Percentiles rank a stretch among this genome's conserved stretches.
Evolutionary conservation across 2,888 invertebrate genomes (phyloP).

Genomic region (Drosophila meridionalis): DNA sequence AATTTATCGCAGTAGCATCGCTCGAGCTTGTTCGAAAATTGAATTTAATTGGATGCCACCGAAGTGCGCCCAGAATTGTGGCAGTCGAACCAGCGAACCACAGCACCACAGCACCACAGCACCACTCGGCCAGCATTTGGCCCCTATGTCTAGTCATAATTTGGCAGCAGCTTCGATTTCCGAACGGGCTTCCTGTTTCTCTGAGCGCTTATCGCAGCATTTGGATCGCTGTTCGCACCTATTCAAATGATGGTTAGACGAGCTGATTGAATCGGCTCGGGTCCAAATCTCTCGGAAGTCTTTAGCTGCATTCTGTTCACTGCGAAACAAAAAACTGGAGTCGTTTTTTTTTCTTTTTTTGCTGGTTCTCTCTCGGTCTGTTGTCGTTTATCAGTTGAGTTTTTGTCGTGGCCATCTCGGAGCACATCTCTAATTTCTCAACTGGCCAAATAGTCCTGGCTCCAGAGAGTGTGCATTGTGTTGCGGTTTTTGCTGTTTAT

Average conservation of each 20-base stretch:
- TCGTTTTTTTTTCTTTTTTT: conserved; percentile 29
- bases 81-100: conserved; percentile 7
- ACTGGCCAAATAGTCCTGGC: conserved; percentile 77
- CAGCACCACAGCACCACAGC: not conserved
- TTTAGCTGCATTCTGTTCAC: conserved; percentile 46
- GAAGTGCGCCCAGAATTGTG: conserved; percentile 52
- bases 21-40: conserved; percentile 70
- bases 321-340: conserved; percentile 48
- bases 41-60: conserved; percentile 81
- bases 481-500: conserved; percentile 62
- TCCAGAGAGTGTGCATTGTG: conserved; percentile 61
- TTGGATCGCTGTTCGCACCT: conserved; percentile 75
- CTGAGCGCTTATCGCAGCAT: conserved; percentile 52
- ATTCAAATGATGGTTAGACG: conserved; percentile 69
- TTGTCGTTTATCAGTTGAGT: conserved; percentile 58
- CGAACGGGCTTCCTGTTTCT: conserved; percentile 57
- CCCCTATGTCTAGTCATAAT: conserved; percentile 74
- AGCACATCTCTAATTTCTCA: conserved; percentile 76
- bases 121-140: conserved; percentile 4
- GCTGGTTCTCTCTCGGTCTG: not conserved
- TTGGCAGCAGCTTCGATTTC: conserved; percentile 59
- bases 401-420: conserved; percentile 70
- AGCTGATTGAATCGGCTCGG: conserved; percentile 60
- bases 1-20: conserved; percentile 81
- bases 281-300: conserved; percentile 60